These are phyloP conservation scores for Hemiscyllium ocellatum DNA, from an alignment of 2,113 vertebrate genomes.

Conservation along the genomic window DNA sequence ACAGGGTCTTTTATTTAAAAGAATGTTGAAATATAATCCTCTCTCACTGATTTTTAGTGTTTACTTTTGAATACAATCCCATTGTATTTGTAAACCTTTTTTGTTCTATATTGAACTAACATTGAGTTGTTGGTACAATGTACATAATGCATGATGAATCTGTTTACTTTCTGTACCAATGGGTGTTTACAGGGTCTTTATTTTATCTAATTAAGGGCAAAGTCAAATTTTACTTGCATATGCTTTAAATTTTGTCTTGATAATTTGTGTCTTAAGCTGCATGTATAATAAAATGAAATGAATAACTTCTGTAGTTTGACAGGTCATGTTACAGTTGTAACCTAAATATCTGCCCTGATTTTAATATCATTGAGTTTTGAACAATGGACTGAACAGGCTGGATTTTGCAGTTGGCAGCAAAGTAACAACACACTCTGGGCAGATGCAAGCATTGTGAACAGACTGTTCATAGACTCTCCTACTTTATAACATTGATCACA, in stretches of 20 bases:
- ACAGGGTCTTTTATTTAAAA: slow-evolving; percentile 6
- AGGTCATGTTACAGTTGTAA: not conserved
- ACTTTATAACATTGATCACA: not conserved
- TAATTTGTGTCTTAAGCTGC: slow-evolving; percentile 24
- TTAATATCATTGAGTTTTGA: not conserved
- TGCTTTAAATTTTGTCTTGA: slow-evolving; percentile 28
- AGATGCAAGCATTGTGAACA: no score
- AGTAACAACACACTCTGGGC: no score
- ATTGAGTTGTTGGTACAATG: slow-evolving; percentile 1
- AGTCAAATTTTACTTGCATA: not conserved
- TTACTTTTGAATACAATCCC: slow-evolving; percentile 22
- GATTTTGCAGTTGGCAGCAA: not conserved
- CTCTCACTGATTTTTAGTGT: not conserved
- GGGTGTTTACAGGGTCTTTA: not conserved
- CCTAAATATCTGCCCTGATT: not conserved
- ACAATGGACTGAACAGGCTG: not conserved
- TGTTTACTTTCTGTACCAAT: slow-evolving; percentile 1
- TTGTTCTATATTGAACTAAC: slow-evolving; percentile 14
- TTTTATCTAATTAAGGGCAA: not conserved
- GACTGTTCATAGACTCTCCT: not conserved
- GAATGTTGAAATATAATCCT: not conserved
- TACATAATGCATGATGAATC: slow-evolving; percentile 31
- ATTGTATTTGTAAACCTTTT: not conserved
- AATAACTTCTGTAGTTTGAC: not conserved
- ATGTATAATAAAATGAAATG: slow-evolving; percentile 25